Evolutionary conservation across 2,888 invertebrate genomes (phyloP), one percentile per base, ranked within the genome.

Genomic region (Sinopyrophorus schimmeli): DNA sequence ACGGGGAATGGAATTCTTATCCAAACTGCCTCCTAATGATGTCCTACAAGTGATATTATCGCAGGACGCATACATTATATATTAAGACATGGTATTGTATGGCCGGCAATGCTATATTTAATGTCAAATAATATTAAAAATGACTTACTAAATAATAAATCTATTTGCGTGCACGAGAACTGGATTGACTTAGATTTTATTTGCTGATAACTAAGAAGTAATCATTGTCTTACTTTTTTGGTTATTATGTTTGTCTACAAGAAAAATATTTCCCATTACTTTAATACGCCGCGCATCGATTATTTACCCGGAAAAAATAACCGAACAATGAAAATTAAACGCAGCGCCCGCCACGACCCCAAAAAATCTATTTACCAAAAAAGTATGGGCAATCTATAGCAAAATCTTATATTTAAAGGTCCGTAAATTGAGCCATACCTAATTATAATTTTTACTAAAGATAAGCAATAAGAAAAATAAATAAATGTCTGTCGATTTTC

Each of bases 101-200:
- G 54, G 54, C 50, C 12, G 31, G 57, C 56, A 63, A 62, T 59
- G 58, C 57, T 54, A 55, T 60, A 57, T 64, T 66, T 61, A 60
- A 63, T 62, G 61, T 61, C 59, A 58, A 60, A 64, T 64, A 68
- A 62, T 68, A 70, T 71, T 69, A 69, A 69, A 70, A 70, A 70
- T 64, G 64, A 64, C 66, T 68, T 66, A 64, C 64, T 72, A 69
- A 70, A 72, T 71, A 69, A 72, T 71, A 64, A 65, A 71, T 70
- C 63, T 55, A 61, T 65, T 63, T 67, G 63, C 64, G 55, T 35
- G 32, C 34, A 16, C 35, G 20, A 49, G 54, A 52, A 55, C 54
- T 21, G 53, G 53, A 60, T 59, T 52, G 44, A 55, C 61, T 63
- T 67, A 68, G 69, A 70, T 71, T 59, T 53, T 63, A 59, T 65